Percentiles rank a stretch among this genome's conserved stretches.
Evolutionary conservation across 2,797 vertebrate species (phyloP).

Genomic region (Eleutherodactylus coqui): DNA sequence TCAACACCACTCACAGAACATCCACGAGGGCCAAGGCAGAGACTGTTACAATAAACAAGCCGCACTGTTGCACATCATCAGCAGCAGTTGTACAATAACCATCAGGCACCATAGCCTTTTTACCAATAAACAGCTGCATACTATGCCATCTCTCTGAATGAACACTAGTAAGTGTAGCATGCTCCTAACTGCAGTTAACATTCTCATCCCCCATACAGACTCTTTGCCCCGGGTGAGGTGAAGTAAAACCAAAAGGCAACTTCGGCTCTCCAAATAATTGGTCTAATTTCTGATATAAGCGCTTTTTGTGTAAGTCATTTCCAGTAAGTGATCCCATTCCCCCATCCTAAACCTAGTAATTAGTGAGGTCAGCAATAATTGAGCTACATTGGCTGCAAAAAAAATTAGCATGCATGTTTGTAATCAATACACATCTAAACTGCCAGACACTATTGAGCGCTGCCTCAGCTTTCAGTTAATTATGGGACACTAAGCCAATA

Average conservation of each 20-base stretch:
- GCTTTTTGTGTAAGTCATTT: background rate
- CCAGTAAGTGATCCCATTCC: constrained; percentile 8
- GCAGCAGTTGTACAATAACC: no score
- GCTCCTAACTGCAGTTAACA: no score
- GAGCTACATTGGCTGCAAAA: background rate
- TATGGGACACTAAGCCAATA: constrained; percentile 35
- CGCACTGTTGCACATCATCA: no score
- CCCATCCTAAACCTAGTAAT: background rate
- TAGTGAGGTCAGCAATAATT: background rate
- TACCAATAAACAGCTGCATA: no score
- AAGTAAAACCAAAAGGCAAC: background rate
- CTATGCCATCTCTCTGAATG: no score
- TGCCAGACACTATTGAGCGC: constrained; percentile 34
- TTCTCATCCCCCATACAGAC: no score
- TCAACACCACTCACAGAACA: no score
- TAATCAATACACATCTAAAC: constrained; percentile 29
- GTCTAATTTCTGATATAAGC: background rate
- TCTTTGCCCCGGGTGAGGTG: background rate
- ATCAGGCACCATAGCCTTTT: no score
- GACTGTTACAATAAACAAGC: no score
- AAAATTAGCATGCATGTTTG: background rate
- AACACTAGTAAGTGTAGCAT: no score
- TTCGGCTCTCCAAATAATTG: background rate
- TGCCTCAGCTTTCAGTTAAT: constrained; percentile 6
- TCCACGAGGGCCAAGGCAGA: no score